Evolutionary conservation across 1,140 invertebrate genomes (phyloP).

Genomic region (Psilanteris sp.): DNA sequence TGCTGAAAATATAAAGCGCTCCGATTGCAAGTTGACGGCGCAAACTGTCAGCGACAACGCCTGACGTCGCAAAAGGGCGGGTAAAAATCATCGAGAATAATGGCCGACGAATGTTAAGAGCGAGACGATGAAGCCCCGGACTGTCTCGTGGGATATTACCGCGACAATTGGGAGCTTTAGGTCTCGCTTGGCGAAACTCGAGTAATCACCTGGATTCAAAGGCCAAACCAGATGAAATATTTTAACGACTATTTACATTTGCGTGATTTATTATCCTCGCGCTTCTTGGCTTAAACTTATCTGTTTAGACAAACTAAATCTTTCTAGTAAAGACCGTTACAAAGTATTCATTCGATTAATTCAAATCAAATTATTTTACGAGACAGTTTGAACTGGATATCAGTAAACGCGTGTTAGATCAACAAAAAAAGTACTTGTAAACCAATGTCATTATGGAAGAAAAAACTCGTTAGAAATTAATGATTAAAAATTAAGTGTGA

Average conservation of each 20-base stretch:
- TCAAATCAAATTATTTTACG: too few species aligned
- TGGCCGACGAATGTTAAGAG: slow-evolving; percentile 39
- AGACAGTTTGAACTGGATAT: too few species aligned
- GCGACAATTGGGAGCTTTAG: slow-evolving; percentile 58
- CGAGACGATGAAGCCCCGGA: slow-evolving; percentile 24
- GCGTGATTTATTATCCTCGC: slow-evolving; percentile 19
- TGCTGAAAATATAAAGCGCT: slow-evolving; percentile 47
- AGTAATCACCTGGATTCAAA: slow-evolving; percentile 55
- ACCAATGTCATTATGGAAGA: too few species aligned
- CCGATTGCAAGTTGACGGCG: slow-evolving; percentile 42
- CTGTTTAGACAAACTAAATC: slow-evolving; percentile 2
- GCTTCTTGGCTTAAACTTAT: slow-evolving; percentile 30
- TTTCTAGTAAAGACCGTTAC: too few species aligned
- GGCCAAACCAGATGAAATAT: slow-evolving; percentile 50
- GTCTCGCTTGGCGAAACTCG: slow-evolving; percentile 24
- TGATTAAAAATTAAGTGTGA: too few species aligned
- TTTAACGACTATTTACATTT: slow-evolving; percentile 53
- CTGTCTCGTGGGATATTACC: slow-evolving; percentile 56
- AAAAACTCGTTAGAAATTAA: too few species aligned
- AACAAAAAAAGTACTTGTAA: too few species aligned
- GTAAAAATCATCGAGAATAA: slow-evolving; percentile 57
- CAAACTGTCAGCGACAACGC: slow-evolving; percentile 29
- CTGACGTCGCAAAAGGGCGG: slow-evolving; percentile 10
- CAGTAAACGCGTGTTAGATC: too few species aligned
- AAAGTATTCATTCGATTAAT: too few species aligned